Base-by-base conservation (phyloP, 2,113 vertebrate species). In the Calonectris borealis region DNA sequence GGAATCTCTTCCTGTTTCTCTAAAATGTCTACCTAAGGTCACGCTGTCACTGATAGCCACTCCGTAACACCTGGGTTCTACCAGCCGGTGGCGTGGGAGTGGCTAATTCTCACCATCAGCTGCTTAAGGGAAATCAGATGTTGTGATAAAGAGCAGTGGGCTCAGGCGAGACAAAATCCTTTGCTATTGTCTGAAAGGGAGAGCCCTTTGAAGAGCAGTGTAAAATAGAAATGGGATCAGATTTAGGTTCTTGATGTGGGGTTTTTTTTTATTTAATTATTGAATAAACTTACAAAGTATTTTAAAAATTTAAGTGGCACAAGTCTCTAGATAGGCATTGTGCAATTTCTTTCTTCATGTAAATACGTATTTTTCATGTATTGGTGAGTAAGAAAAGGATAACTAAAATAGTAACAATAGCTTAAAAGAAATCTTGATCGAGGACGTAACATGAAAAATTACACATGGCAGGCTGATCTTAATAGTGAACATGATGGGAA, bases 21-120 rank as follows among this genome's bases (percentile, higher is more conserved):
- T 65, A 6, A 6, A 88, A 8, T 20, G 9, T 36, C 36, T 70
- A 5, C 31, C 60, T 19, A 51, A 27, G 66, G 61, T 42, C n/a
- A 13, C 3, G 0, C 19, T 64, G 32, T 19, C 22, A 34, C 60
- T 20, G 3, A 3, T 1, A 21, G n/a, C 82, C 42, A 6, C 16
- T 12, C 5, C 2, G 49, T 52, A 55, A n/a, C 46, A 14, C 54
- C 38, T 11, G 13, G 6, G 57, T 40, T 49, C 65, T 54, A 60
- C n/a, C 49, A 44, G 40, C 66, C 60, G 31, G 19, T 26, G 65
- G 20, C 24, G 2, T 4, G 3, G 65, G 18, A 49, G 66, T 7
- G 57, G 34, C n/a, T 44, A 15, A 31, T 52, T 52, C 60, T 34
- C 34, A 27, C 22, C 44, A 13, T 48, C 2, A 46, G 11, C 32